A percentile compares a stretch with the other conserved stretches of the same genome.
Evolutionary conservation across 2,113 vertebrate species (phyloP).

Genomic region (Helogale parvula): DNA sequence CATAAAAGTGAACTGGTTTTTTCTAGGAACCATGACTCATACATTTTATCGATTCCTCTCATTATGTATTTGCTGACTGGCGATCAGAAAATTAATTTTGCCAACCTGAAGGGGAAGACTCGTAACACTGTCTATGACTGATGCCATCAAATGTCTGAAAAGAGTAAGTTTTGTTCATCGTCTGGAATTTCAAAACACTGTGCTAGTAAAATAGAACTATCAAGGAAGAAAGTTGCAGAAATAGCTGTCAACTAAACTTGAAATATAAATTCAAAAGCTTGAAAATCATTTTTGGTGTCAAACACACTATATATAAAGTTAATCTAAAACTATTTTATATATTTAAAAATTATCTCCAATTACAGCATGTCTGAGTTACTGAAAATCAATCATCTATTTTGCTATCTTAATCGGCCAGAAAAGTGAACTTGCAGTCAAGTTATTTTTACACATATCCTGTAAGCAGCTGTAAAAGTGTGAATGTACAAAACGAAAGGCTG

Average conservation of each 20-base stretch:
- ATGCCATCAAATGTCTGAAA: background rate
- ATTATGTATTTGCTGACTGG: background rate
- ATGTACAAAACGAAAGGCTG: background rate
- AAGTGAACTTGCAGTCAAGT: conserved; percentile 13
- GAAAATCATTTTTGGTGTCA: background rate
- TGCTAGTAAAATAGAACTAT: background rate
- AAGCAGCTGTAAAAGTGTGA: conserved; percentile 23
- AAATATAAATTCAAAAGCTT: background rate
- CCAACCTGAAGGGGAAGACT: background rate
- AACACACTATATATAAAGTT: background rate
- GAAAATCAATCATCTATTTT: background rate
- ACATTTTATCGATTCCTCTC: background rate
- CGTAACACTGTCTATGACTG: background rate
- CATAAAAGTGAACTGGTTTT: background rate
- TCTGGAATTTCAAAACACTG: background rate
- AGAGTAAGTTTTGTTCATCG: background rate
- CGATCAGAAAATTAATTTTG: conserved; percentile 24
- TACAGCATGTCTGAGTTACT: background rate
- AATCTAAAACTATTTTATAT: background rate
- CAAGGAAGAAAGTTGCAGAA: background rate
- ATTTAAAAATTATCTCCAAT: background rate
- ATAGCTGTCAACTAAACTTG: background rate
- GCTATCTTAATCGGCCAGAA: conserved; percentile 20
- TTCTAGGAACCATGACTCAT: background rate
- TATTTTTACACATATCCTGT: background rate